A percentile compares a stretch with the other conserved stretches of the same genome.
Conservation (phyloP, 2,888 invertebrate genomes). For the Volucella inanis region DNA sequence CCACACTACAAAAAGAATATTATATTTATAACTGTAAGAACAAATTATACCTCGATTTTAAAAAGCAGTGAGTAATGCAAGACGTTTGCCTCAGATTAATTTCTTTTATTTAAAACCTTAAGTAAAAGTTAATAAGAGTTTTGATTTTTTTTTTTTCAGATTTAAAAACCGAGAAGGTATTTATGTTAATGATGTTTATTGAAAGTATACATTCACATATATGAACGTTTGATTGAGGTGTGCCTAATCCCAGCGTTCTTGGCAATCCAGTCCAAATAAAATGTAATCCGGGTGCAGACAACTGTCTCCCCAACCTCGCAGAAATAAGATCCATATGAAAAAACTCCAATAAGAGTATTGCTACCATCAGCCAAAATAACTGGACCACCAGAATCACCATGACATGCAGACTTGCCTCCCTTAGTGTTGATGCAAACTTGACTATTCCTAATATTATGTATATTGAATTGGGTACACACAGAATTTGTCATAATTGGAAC, state of each 20-base stretch:
- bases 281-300: constrained; percentile 80
- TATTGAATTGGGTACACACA: constrained; percentile 76
- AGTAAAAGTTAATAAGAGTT: no score
- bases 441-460: constrained; percentile 66
- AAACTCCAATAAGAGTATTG: constrained; percentile 79
- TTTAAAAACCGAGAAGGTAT: no score
- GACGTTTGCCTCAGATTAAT: no score
- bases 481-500: constrained; percentile 77
- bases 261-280: constrained; percentile 80
- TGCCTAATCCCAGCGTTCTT: constrained; percentile 75
- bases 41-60: no score
- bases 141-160: no score
- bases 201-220: constrained; percentile 32
- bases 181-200: no score
- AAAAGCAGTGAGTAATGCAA: no score
- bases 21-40: no score
- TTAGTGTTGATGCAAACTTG: constrained; percentile 79
- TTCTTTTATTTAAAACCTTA: no score
- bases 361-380: constrained; percentile 77
- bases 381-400: constrained; percentile 82
- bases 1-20: no score
- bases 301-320: constrained; percentile 81
- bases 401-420: constrained; percentile 79
- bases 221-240: constrained; percentile 76
- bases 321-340: constrained; percentile 79